Conservation (phyloP, 1,140 invertebrate genomes). For the Achroia grisella region DNA sequence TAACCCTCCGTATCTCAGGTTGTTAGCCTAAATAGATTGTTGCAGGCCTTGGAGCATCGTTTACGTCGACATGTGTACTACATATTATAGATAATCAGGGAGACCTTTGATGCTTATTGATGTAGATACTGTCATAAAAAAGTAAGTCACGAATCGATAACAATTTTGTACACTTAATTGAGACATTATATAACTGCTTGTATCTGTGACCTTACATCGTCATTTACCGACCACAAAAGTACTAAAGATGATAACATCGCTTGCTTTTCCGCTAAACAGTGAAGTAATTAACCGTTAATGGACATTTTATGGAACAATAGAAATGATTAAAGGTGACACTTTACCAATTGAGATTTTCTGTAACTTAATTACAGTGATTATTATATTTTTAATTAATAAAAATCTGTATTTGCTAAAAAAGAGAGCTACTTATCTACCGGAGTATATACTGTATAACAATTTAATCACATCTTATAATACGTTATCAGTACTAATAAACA, state of each 20-base stretch:
- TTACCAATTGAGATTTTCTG: neutral
- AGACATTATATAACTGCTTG: no score
- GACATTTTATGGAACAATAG: constrained; percentile 3
- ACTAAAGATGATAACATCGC: neutral
- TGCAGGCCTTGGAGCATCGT: constrained; percentile 45
- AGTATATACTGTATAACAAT: no score
- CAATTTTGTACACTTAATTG: no score
- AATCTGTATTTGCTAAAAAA: no score
- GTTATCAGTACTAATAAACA: no score
- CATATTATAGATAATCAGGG: constrained; percentile 27
- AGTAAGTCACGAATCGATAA: no score
- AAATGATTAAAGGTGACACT: constrained; percentile 5
- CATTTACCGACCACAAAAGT: neutral
- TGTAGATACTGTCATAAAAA: no score
- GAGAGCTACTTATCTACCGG: no score
- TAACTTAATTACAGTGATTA: constrained; percentile 1
- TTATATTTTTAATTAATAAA: no score
- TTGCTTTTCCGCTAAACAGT: neutral
- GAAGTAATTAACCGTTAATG: constrained; percentile 1
- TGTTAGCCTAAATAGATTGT: constrained; percentile 70
- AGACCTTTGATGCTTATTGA: no score
- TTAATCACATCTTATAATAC: no score
- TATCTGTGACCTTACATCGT: no score
- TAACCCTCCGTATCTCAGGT: constrained; percentile 71
- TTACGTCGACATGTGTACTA: constrained; percentile 55